Evolutionary conservation across 1,140 invertebrate genomes (phyloP), one percentile per base, ranked within the genome.

Genomic region (Acyrthosiphon pisum): DNA sequence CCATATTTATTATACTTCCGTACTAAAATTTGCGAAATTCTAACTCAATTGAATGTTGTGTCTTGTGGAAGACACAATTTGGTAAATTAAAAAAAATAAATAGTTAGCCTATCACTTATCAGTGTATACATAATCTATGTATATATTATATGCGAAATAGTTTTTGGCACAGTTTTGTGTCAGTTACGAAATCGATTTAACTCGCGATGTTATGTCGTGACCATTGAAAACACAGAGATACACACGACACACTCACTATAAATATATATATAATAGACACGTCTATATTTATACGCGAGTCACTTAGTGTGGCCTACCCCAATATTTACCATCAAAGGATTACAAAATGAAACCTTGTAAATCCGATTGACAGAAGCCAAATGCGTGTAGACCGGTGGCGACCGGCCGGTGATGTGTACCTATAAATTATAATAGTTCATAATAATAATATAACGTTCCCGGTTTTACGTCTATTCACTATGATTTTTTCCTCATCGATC

Each of bases 271-370:
- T n/a, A n/a, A n/a, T 30, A 46, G 11, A 9, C 30, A 68, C 6
- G 26, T 60, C 37, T 37, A 26, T 86, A 46, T 87, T 35, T 1
- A 87, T 48, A 30, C 6, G 14, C 18, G 30, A 92, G 46, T 48
- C 68, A 92, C 68, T 92, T 92, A 92, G 90, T 20, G 90, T 48
- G 90, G 60, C 76, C 90, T 81, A 92, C 90, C 68, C 90, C 76
- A 92, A 81, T 92, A 83, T 92, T 76, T 92, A 37, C 90, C 41
- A 83, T 86, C 91, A 53, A 93, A 86, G 91, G 91, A 93, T 93
- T 93, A 93, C 91, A 93, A 93, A 86, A 93, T 50, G 91, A 93
- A 93, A 93, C 91, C 91, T 93, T 93, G 91, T 93, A 93, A 93
- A 53, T 84, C 91, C 76, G 81, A 91, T 81, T 37, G 90, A 50